These are phyloP conservation scores for Pseudachorutes palmiensis DNA, from an alignment of 1,140 invertebrate genomes.

Conservation along the genomic window DNA sequence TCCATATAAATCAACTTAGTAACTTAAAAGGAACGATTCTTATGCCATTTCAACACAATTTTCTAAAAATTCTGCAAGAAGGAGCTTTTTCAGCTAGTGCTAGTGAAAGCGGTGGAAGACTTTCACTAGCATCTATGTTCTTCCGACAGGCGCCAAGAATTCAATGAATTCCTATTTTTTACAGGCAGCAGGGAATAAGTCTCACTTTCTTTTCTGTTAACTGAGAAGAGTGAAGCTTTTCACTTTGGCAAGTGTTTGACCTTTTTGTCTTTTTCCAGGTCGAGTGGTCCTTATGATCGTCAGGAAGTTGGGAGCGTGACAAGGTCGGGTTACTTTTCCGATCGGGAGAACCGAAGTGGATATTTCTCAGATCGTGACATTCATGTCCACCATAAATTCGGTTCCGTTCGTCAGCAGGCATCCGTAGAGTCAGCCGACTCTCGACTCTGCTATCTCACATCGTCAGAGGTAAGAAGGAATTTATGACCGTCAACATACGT, in stretches of 20 bases:
- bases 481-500: neutral
- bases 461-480: conserved; percentile 74
- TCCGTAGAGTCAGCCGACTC: conserved; percentile 89
- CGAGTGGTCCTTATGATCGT: conserved; percentile 65
- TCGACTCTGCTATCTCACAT: conserved; percentile 83
- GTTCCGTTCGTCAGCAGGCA: conserved; percentile 75
- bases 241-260: neutral
- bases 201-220: too few species aligned
- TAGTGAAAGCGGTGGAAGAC: too few species aligned
- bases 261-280: conserved; percentile 47
- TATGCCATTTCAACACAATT: too few species aligned
- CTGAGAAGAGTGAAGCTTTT: neutral
- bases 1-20: neutral
- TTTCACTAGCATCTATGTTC: too few species aligned
- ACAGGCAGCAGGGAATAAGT: too few species aligned
- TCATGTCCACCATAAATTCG: conserved; percentile 56
- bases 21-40: neutral
- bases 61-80: too few species aligned
- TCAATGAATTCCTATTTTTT: too few species aligned
- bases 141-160: too few species aligned
- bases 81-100: too few species aligned
- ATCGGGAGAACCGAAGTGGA: conserved; percentile 51
- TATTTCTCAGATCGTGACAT: conserved; percentile 77
- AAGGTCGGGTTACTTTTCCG: conserved; percentile 36
- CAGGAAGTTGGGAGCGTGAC: conserved; percentile 66